Evolutionary conservation across 23 tunicate genomes (phyloP).

Genomic region (Oikopleura vanhoeffeni): DNA sequence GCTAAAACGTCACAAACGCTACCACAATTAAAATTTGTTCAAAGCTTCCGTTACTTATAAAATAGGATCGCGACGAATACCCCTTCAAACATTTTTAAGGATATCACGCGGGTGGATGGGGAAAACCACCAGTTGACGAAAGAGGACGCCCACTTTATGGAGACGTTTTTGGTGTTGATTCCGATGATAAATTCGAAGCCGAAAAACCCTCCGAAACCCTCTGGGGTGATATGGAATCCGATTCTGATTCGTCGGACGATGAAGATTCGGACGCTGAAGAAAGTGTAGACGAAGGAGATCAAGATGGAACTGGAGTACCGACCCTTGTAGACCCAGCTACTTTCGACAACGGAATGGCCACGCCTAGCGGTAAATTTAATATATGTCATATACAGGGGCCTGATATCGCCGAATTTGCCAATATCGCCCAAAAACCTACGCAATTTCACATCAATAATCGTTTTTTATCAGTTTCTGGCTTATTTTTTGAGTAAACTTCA

Average conservation of each 20-base stretch:
- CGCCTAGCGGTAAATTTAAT: constrained; percentile 93
- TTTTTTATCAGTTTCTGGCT: too few species aligned
- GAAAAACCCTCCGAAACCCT: constrained; percentile 47
- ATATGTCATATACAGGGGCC: too few species aligned
- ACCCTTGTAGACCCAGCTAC: constrained; percentile 60
- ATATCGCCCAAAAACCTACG: too few species aligned
- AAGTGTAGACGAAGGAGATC: constrained; percentile 30
- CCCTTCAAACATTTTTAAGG: too few species aligned
- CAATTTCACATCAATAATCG: too few species aligned
- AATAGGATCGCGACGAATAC: too few species aligned
- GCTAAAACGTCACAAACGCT: too few species aligned
- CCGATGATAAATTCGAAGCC: constrained; percentile 22
- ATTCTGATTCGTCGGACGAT: constrained; percentile 44
- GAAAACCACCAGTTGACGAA: constrained; percentile 98
- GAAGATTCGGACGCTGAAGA: constrained; percentile 54
- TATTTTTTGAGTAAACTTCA: too few species aligned
- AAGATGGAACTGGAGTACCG: constrained; percentile 54
- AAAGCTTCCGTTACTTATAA: too few species aligned
- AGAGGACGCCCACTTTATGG: constrained; percentile 78
- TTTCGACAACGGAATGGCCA: constrained; percentile 48
- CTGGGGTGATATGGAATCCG: constrained; percentile 89
- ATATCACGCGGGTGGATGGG: constrained; percentile 33
- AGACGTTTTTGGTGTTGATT: constrained; percentile 77
- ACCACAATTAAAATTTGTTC: too few species aligned
- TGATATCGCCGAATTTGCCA: too few species aligned